phyloP scores from a whole-genome alignment of 2,113 vertebrate species.

The Silurus meridionalis region DNA sequence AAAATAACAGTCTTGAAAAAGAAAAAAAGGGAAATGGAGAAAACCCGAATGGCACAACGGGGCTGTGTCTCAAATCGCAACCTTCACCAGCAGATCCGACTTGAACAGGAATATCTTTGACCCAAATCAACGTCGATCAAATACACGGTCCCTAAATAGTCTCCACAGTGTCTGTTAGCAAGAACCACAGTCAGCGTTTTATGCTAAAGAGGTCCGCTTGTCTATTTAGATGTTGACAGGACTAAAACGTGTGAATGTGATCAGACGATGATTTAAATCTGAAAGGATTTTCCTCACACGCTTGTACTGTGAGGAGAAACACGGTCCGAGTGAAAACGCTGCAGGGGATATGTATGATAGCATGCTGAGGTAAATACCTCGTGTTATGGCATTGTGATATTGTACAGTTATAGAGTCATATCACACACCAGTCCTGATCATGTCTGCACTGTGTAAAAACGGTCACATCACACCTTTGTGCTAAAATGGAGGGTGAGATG shows the following conservation, averaged over 20 bases:
- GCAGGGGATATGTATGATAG: no score
- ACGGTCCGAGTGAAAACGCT: background rate
- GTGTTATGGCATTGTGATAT: no score
- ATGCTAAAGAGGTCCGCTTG: no score
- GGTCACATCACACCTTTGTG: background rate
- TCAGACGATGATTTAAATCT: background rate
- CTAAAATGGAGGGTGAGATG: background rate
- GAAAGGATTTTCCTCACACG: background rate
- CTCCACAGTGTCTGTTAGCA: no score
- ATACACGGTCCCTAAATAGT: no score
- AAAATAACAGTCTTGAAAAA: conserved; percentile 27
- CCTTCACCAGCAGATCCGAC: no score
- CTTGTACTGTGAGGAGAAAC: background rate
- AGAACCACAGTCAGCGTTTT: background rate
- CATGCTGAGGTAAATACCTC: background rate
- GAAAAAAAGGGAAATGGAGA: background rate
- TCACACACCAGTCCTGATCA: background rate
- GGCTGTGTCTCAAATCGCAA: background rate
- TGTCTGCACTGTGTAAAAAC: background rate
- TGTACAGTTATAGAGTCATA: background rate
- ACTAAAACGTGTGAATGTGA: background rate
- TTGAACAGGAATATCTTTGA: background rate
- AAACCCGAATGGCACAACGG: background rate
- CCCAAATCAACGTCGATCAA: background rate
- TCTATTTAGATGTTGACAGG: no score